Conservation (phyloP, 2,888 invertebrate species). For the Tiliacea citrago region DNA sequence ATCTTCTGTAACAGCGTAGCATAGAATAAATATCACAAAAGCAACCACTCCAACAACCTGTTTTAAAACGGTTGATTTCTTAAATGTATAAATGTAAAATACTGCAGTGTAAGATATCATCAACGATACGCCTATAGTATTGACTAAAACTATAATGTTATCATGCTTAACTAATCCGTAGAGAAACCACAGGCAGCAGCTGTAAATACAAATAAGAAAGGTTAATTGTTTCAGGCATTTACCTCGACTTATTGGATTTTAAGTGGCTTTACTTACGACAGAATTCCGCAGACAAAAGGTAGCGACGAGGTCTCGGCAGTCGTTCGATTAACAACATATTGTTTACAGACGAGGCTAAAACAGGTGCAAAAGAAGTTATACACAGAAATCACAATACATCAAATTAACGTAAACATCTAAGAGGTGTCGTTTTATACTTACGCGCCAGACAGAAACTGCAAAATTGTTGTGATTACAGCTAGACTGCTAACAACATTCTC, state of each 20-base stretch:
- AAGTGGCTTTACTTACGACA: slow-evolving; percentile 91
- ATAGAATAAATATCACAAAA: slow-evolving; percentile 89
- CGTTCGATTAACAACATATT: slow-evolving; percentile 93
- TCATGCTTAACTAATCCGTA: slow-evolving; percentile 95
- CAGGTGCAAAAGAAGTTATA: slow-evolving; percentile 44
- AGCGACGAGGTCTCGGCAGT: slow-evolving; percentile 94
- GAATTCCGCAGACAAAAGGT: slow-evolving; percentile 94
- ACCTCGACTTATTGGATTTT: slow-evolving; percentile 14
- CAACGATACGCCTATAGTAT: slow-evolving; percentile 93
- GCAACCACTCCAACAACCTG: slow-evolving; percentile 90
- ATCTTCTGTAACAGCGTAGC: slow-evolving; percentile 91
- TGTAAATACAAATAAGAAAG: slow-evolving; percentile 79
- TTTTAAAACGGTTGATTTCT: slow-evolving; percentile 92
- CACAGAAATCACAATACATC: slow-evolving; percentile 15
- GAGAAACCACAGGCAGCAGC: slow-evolving; percentile 94
- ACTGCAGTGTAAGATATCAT: slow-evolving; percentile 93
- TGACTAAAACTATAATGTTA: slow-evolving; percentile 93
- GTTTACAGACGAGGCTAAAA: slow-evolving; percentile 94
- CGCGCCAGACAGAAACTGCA: slow-evolving; percentile 96
- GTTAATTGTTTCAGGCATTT: slow-evolving; percentile 39
- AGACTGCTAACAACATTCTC: slow-evolving; percentile 77
- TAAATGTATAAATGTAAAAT: slow-evolving; percentile 94
- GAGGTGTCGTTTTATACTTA: slow-evolving; percentile 87
- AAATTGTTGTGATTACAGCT: slow-evolving; percentile 94
- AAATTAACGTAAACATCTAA: slow-evolving; percentile 14